phyloP scores from a whole-genome alignment of 1,140 invertebrate species.

The Drosophila nikananu region DNA sequence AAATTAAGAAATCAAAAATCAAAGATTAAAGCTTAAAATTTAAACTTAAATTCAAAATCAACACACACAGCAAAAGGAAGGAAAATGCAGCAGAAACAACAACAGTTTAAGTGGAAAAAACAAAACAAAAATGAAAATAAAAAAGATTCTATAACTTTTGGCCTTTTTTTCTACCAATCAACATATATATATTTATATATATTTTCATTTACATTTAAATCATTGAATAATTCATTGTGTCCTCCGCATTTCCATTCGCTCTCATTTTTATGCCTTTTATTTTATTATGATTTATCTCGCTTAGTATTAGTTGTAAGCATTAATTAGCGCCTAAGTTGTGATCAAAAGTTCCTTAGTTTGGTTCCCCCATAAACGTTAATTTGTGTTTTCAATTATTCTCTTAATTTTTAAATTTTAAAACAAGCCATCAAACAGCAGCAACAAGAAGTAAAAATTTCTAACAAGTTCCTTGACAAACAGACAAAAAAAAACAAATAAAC shows the following conservation, averaged over 20 bases:
- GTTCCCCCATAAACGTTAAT: constrained; percentile 66
- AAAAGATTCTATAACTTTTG: constrained; percentile 64
- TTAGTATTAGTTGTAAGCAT: constrained; percentile 61
- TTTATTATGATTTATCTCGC: constrained; percentile 6
- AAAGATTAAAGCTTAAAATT: constrained; percentile 39
- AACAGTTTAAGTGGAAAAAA: constrained; percentile 47
- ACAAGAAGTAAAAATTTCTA: constrained; percentile 66
- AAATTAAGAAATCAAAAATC: neutral
- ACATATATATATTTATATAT: neutral
- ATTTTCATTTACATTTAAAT: constrained; percentile 27
- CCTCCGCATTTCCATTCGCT: constrained; percentile 36
- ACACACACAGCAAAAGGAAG: constrained; percentile 12
- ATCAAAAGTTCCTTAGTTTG: constrained; percentile 84
- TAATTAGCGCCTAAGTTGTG: constrained; percentile 76
- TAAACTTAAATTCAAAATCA: constrained; percentile 46
- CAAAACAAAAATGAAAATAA: constrained; percentile 57
- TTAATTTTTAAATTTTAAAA: constrained; percentile 59
- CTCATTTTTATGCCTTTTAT: constrained; percentile 30
- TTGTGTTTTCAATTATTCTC: constrained; percentile 66
- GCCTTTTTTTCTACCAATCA: constrained; percentile 43
- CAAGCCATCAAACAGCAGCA: constrained; percentile 73
- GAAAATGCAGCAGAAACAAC: constrained; percentile 6
- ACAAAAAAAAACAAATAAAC: constrained; percentile 40
- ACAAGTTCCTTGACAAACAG: constrained; percentile 76
- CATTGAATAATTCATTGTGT: constrained; percentile 56